These are phyloP conservation scores for Lasioglossum pauxillum DNA, from an alignment of 2,888 invertebrate genomes.

Conservation along the genomic window DNA sequence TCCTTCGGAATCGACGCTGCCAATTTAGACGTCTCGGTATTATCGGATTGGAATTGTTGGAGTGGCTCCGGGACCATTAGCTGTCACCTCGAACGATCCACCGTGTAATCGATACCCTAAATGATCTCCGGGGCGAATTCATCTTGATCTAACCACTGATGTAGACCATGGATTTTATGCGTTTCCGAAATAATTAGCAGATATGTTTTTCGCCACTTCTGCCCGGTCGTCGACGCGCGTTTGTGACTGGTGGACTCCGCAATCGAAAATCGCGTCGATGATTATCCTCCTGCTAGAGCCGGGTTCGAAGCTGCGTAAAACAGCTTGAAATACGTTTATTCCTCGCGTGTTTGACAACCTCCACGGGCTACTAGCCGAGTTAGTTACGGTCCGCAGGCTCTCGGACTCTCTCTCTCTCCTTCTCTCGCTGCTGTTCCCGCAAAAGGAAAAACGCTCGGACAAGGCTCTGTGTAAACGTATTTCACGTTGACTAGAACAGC, in stretches of 20 bases:
- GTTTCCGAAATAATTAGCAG: too few relatives aligned
- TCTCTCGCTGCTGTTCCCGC: not conserved
- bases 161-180: too few relatives aligned
- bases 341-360: conserved; percentile 33
- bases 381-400: conserved; percentile 6
- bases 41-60: not conserved
- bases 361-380: conserved; percentile 14
- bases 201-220: too few relatives aligned
- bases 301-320: conserved; percentile 41
- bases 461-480: conserved; percentile 28
- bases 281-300: conserved; percentile 18
- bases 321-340: conserved; percentile 54
- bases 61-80: not conserved
- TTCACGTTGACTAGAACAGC: conserved; percentile 40
- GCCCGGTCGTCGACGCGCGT: not conserved
- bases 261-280: conserved; percentile 51
- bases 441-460: conserved; percentile 9
- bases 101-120: not conserved
- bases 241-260: conserved; percentile 20
- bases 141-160: too few relatives aligned
- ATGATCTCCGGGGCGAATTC: too few relatives aligned
- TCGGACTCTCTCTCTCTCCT: too few relatives aligned
- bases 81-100: not conserved
- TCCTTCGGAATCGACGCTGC: conserved; percentile 2
- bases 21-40: conserved; percentile 4